Evolutionary conservation across 2,888 invertebrate species (phyloP).

Genomic region (Euclidia mi): DNA sequence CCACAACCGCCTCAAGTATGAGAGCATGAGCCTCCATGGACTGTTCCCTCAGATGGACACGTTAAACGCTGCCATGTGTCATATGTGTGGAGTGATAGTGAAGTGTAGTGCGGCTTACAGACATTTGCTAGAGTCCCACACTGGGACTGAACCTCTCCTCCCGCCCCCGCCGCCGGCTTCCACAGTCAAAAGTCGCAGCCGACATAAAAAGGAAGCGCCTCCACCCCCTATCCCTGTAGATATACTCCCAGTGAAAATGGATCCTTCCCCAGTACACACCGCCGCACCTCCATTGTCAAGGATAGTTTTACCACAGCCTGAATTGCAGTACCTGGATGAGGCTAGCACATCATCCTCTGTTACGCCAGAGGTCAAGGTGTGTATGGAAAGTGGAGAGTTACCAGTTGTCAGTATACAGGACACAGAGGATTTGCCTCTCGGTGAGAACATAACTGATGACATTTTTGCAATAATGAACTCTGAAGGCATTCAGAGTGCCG

Average conservation of each 20-base stretch:
- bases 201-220: constrained; percentile 83
- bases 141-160: constrained; percentile 77
- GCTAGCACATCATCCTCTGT: constrained; percentile 73
- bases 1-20: constrained; percentile 87
- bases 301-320: constrained; percentile 81
- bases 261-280: constrained; percentile 76
- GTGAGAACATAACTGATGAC: constrained; percentile 85
- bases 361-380: constrained; percentile 81
- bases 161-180: constrained; percentile 84
- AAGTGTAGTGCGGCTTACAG: constrained; percentile 94
- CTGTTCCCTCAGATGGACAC: constrained; percentile 94
- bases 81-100: constrained; percentile 93
- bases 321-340: constrained; percentile 79
- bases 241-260: constrained; percentile 76
- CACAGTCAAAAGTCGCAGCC: constrained; percentile 71
- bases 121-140: constrained; percentile 92
- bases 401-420: constrained; percentile 89
- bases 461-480: constrained; percentile 88
- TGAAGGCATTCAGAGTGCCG: constrained; percentile 86
- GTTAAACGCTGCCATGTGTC: constrained; percentile 94
- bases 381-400: constrained; percentile 83
- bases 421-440: constrained; percentile 84
- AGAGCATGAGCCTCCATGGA: constrained; percentile 94
- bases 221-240: constrained; percentile 76
- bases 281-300: constrained; percentile 80